phyloP scores from a whole-genome alignment of 2,888 invertebrate genomes.

The Troides helena region DNA sequence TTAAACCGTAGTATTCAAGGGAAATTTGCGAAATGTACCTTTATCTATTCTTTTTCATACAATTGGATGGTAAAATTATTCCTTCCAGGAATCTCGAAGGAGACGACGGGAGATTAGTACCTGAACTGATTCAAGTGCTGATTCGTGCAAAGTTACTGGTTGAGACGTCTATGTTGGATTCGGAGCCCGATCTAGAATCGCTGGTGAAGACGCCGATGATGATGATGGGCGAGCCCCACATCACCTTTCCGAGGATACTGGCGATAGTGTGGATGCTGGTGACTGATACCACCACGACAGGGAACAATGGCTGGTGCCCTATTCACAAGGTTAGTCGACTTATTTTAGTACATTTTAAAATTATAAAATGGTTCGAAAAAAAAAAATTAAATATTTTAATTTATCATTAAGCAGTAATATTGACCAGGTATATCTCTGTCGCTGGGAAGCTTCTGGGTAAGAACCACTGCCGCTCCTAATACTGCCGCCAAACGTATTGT shows the following conservation, averaged over 20 bases:
- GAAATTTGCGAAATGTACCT: too few species aligned
- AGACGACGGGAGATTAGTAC: slow-evolving; percentile 53
- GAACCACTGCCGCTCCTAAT: too few species aligned
- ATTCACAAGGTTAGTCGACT: slow-evolving; percentile 47
- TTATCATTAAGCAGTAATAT: too few species aligned
- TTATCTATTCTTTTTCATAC: too few species aligned
- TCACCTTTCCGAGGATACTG: slow-evolving; percentile 62
- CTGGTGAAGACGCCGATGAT: slow-evolving; percentile 59
- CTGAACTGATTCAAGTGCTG: slow-evolving; percentile 53
- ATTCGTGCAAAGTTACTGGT: slow-evolving; percentile 55
- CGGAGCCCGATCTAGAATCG: slow-evolving; percentile 61
- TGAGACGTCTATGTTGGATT: slow-evolving; percentile 58
- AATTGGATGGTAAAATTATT: too few species aligned
- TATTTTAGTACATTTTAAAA: too few species aligned
- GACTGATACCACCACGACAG: slow-evolving; percentile 54
- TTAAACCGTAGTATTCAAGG: too few species aligned
- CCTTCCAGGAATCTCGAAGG: slow-evolving; percentile 62
- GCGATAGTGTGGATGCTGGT: slow-evolving; percentile 61
- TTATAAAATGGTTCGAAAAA: too few species aligned
- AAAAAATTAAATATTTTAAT: too few species aligned
- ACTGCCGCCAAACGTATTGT: too few species aligned
- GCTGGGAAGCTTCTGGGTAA: too few species aligned
- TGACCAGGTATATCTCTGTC: too few species aligned
- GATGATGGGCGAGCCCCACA: slow-evolving; percentile 65
- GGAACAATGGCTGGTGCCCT: slow-evolving; percentile 63